phyloP scores from a whole-genome alignment of 2,113 vertebrate species.

The Vulpes lagopus region DNA sequence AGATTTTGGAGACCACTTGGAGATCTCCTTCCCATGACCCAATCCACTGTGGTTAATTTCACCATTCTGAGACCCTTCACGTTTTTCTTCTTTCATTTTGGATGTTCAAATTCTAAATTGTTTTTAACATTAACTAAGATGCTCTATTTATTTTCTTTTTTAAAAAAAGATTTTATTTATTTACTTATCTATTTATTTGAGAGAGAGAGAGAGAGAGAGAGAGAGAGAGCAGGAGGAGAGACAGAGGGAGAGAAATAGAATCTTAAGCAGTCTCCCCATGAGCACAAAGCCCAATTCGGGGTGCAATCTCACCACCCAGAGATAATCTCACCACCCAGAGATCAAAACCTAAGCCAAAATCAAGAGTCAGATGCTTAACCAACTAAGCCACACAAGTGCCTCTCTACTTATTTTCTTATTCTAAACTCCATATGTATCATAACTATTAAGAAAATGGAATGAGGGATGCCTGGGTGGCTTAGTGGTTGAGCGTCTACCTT shows the following conservation, averaged over 20 bases:
- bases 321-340: not conserved
- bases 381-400: not conserved
- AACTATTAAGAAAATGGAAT: slow-evolving; percentile 35
- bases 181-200: not conserved
- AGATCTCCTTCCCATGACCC: not conserved
- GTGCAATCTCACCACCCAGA: not conserved
- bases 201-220: too few species aligned
- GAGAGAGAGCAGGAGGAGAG: not conserved
- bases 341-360: not conserved
- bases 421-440: slow-evolving; percentile 17
- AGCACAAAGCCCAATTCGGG: not conserved
- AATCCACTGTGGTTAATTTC: not conserved
- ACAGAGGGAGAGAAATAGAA: not conserved
- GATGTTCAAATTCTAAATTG: slow-evolving; percentile 40
- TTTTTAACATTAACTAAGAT: slow-evolving; percentile 15
- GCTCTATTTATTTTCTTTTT: not conserved
- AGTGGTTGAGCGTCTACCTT: too few species aligned
- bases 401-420: slow-evolving; percentile 27
- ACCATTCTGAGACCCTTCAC: not conserved
- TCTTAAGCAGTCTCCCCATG: not conserved
- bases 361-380: not conserved
- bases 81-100: not conserved
- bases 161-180: not conserved
- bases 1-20: not conserved
- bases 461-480: too few species aligned